These are phyloP conservation scores for Pachyramphus minor DNA, from an alignment of 2,113 vertebrate species.

Conservation along the genomic window DNA sequence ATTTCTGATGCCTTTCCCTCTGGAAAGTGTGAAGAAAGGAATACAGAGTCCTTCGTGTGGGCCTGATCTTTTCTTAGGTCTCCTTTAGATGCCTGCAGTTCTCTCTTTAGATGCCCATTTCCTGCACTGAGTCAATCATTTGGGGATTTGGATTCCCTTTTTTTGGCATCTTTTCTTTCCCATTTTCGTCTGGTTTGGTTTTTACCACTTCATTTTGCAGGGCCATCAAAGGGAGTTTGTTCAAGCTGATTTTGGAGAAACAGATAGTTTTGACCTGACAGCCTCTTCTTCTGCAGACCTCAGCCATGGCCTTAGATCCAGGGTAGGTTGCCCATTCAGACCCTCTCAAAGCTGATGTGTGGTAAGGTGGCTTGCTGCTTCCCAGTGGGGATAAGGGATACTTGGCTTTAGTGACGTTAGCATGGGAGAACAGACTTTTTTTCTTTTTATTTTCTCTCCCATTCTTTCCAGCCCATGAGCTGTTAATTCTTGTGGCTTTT, in stretches of 20 bases:
- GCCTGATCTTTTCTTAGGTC: slow-evolving; percentile 48
- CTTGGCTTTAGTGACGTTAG: neutral
- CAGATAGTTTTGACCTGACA: slow-evolving; percentile 47
- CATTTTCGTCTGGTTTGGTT: slow-evolving; percentile 43
- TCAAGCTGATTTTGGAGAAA: slow-evolving; percentile 32
- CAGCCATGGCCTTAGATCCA: neutral
- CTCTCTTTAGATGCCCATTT: slow-evolving; percentile 25
- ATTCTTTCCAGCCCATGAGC: neutral
- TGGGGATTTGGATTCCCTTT: slow-evolving; percentile 36
- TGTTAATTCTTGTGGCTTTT: slow-evolving; percentile 59
- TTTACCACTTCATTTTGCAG: slow-evolving; percentile 44
- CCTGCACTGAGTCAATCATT: slow-evolving; percentile 16
- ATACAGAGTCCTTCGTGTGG: neutral
- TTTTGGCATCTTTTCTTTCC: slow-evolving; percentile 39
- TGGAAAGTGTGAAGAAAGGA: neutral
- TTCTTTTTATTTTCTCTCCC: neutral
- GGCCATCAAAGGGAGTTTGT: slow-evolving; percentile 48
- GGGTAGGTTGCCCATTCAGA: neutral
- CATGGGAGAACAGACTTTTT: neutral
- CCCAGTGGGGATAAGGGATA: neutral
- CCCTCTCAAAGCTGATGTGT: neutral
- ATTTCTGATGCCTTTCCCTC: neutral
- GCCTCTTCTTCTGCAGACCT: neutral
- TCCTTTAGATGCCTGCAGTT: slow-evolving; percentile 16
- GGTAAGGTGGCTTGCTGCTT: neutral